Conservation (phyloP, 2,797 vertebrate genomes). For the Kryptopterus vitreolus region DNA sequence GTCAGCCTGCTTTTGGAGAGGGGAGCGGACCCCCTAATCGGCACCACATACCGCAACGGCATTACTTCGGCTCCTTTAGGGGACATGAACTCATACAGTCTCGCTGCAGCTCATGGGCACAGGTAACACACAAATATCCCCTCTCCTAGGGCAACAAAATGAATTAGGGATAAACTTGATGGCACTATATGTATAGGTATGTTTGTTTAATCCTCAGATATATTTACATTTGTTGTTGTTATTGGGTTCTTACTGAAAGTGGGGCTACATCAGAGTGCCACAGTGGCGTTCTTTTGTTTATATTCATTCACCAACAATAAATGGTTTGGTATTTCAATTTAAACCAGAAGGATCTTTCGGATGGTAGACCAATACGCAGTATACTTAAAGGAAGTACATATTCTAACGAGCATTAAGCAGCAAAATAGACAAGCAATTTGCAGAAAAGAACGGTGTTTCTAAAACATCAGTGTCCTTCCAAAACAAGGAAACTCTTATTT, state of each 20-base stretch:
- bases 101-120: constrained; percentile 81
- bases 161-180: not conserved
- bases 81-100: constrained; percentile 81
- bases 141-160: not conserved
- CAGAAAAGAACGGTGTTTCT: no score
- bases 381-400: no score
- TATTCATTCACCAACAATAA: not conserved
- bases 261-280: not conserved
- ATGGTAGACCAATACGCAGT: no score
- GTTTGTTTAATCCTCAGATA: not conserved
- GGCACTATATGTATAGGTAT: not conserved
- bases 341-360: not conserved
- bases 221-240: not conserved
- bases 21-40: constrained; percentile 80
- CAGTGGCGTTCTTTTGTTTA: not conserved
- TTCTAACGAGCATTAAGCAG: no score
- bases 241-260: not conserved
- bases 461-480: no score
- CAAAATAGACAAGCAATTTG: no score
- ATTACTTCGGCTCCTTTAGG: constrained; percentile 75
- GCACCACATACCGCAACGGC: constrained; percentile 78
- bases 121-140: constrained; percentile 65
- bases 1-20: constrained; percentile 78
- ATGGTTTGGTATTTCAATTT: not conserved
- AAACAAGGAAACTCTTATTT: no score